Conservation (phyloP, 2,797 vertebrate genomes). For the Sebastes dallii region DNA sequence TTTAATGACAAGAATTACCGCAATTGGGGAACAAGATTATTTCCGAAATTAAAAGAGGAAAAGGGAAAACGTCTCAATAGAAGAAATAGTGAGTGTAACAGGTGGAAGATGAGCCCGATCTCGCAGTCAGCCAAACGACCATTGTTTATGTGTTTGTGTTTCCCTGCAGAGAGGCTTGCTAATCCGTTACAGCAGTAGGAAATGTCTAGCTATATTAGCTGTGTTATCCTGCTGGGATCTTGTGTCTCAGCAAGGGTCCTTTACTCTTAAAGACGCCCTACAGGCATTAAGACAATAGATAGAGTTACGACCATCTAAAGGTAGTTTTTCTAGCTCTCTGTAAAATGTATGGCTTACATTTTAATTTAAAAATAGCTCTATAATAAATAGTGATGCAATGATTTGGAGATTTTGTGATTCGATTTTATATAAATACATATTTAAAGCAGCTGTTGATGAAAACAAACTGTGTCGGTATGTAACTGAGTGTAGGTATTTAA, state of each 20-base stretch:
- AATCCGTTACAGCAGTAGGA: constrained; percentile 61
- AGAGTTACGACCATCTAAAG: constrained; percentile 17
- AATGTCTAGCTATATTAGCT: constrained; percentile 60
- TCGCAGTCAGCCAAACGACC: constrained; percentile 11
- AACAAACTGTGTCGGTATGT: background rate
- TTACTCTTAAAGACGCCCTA: constrained; percentile 51
- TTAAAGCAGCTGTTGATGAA: background rate
- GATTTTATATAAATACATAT: background rate
- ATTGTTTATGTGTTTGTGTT: constrained; percentile 58
- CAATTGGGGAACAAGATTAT: background rate
- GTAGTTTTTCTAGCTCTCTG: background rate
- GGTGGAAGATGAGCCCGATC: constrained; percentile 39
- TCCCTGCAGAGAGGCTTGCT: constrained; percentile 54
- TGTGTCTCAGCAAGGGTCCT: constrained; percentile 42
- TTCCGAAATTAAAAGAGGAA: background rate
- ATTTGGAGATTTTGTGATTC: background rate
- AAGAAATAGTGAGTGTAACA: background rate
- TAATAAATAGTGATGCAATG: background rate
- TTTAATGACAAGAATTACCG: background rate
- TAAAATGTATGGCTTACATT: background rate
- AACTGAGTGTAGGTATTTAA: background rate
- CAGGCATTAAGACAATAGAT: constrained; percentile 37
- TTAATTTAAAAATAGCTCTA: background rate
- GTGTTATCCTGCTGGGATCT: constrained; percentile 68
- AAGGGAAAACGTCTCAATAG: background rate